Conservation (phyloP, 2,113 vertebrate genomes). For the Heptranchias perlo region DNA sequence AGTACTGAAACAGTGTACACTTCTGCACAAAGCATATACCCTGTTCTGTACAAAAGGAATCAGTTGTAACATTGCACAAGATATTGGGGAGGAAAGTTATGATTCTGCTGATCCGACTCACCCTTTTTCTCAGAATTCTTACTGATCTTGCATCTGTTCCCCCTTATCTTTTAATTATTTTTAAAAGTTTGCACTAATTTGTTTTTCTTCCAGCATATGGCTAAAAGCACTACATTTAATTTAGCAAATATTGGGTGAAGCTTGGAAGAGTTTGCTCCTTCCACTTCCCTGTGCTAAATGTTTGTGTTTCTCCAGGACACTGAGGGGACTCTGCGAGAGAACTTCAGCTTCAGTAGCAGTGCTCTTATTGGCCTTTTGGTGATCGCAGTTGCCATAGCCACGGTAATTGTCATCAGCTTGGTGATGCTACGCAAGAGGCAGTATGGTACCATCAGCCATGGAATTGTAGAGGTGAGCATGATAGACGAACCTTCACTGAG, state of each 20-base stretch:
- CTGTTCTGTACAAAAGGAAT: not conserved
- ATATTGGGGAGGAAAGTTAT: not conserved
- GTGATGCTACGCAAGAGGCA: constrained; percentile 94
- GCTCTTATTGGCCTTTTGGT: constrained; percentile 89
- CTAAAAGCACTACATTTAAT: not conserved
- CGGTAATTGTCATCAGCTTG: constrained; percentile 90
- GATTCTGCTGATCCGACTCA: not conserved
- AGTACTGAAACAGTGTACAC: not conserved
- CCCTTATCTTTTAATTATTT: not conserved
- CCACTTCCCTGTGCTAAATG: not conserved
- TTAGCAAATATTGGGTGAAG: not conserved
- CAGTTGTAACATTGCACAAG: not conserved
- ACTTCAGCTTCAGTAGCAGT: constrained; percentile 86
- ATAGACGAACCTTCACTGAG: not conserved
- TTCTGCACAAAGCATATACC: not conserved
- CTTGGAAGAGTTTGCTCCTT: not conserved
- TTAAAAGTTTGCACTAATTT: not conserved
- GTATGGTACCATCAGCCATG: constrained; percentile 95
- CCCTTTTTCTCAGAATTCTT: not conserved
- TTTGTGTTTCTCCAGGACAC: constrained; percentile 60
- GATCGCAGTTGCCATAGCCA: constrained; percentile 89
- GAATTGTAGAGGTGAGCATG: constrained; percentile 87
- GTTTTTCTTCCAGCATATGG: not conserved
- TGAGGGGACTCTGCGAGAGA: constrained; percentile 71
- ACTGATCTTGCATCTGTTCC: not conserved